Conservation (phyloP, 2,888 invertebrate genomes). For the Magallana nippona region DNA sequence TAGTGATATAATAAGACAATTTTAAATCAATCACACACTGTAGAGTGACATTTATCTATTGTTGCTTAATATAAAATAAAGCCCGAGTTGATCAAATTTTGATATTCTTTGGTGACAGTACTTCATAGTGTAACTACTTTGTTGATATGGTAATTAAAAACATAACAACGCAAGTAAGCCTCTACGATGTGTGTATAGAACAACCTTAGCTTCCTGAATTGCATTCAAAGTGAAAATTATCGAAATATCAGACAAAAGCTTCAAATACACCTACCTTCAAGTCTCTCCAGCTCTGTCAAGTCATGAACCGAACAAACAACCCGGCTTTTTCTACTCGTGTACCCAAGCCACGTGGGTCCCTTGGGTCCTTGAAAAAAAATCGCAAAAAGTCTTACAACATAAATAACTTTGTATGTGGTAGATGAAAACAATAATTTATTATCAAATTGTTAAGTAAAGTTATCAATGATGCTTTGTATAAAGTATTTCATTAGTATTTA, state of each 20-base stretch:
- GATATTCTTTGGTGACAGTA: too few species aligned
- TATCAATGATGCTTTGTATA: neutral
- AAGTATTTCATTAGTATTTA: too few species aligned
- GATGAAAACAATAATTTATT: neutral
- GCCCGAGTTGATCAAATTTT: too few species aligned
- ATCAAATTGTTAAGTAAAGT: too few species aligned
- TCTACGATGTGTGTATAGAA: neutral
- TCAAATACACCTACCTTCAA: neutral
- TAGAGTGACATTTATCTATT: too few species aligned
- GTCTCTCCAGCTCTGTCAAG: neutral
- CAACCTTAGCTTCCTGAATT: neutral
- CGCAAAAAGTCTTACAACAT: neutral
- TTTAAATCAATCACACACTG: too few species aligned
- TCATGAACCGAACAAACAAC: neutral
- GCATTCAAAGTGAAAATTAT: too few species aligned
- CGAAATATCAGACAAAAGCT: too few species aligned
- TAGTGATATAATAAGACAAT: too few species aligned
- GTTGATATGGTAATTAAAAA: conserved; percentile 27
- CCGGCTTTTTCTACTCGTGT: conserved; percentile 1
- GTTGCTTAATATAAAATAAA: too few species aligned
- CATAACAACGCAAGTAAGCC: neutral
- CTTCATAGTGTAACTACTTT: neutral
- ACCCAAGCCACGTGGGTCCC: conserved; percentile 35
- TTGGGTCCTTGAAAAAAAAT: neutral
- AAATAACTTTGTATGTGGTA: neutral